Evolutionary conservation across 2,797 vertebrate species (phyloP).

Genomic region (Tauraco hartlaubi): DNA sequence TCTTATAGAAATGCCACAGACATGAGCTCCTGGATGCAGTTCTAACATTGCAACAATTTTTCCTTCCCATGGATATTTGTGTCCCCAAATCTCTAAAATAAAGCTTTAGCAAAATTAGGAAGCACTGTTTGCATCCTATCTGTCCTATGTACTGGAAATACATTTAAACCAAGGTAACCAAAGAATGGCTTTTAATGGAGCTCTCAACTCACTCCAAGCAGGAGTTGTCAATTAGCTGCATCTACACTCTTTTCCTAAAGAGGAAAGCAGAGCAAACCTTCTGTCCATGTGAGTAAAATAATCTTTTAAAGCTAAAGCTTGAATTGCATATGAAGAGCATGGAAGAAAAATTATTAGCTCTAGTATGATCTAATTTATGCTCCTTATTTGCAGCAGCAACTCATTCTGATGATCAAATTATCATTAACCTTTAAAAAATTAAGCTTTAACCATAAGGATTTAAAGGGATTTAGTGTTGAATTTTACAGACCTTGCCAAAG

Average conservation of each 20-base stretch:
- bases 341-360: neutral
- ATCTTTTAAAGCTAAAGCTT: neutral
- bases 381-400: neutral
- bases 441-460: constrained; percentile 27
- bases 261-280: neutral
- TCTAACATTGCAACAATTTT: neutral
- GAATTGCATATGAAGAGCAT: neutral
- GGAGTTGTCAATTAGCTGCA: neutral
- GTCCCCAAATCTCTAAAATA: neutral
- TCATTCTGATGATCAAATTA: neutral
- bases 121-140: neutral
- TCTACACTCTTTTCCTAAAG: neutral
- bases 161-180: neutral
- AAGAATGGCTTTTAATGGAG: neutral
- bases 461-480: constrained; percentile 13
- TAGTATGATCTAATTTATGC: neutral
- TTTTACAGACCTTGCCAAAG: constrained; percentile 38
- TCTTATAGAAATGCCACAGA: neutral
- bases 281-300: neutral
- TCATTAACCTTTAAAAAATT: constrained; percentile 7
- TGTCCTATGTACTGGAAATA: neutral
- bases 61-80: neutral
- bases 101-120: neutral
- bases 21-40: neutral
- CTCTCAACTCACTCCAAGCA: neutral